These are phyloP conservation scores for Burhinus bistriatus DNA, from an alignment of 2,113 vertebrate species.

Conservation along the genomic window DNA sequence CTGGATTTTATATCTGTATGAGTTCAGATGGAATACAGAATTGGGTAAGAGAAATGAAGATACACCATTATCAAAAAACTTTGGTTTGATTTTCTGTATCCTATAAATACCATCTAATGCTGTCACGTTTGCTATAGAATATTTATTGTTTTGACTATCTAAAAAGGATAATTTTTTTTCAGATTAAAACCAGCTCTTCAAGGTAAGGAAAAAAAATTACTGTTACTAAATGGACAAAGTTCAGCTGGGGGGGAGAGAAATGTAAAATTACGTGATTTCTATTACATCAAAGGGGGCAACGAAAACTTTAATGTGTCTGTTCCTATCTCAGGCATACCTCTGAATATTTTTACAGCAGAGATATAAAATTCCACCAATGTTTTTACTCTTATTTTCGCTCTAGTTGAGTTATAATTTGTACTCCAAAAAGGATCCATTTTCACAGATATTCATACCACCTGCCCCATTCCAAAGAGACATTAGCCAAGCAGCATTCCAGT, in stretches of 20 bases:
- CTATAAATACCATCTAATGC: neutral
- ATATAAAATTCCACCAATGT: neutral
- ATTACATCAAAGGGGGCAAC: neutral
- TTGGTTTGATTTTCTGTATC: neutral
- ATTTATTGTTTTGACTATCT: neutral
- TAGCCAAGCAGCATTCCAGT: slow-evolving; percentile 12
- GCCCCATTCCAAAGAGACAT: neutral
- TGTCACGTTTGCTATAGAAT: neutral
- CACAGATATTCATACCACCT: neutral
- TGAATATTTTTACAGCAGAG: neutral
- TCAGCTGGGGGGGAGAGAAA: neutral
- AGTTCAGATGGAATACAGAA: neutral
- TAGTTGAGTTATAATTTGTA: neutral
- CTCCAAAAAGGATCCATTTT: neutral
- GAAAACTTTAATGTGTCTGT: neutral
- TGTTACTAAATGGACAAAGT: neutral
- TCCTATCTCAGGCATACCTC: neutral
- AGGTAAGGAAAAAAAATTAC: neutral
- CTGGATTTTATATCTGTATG: neutral
- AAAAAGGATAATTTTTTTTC: neutral
- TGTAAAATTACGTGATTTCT: neutral
- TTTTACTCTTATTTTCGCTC: neutral
- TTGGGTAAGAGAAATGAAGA: neutral
- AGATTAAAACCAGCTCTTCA: neutral
- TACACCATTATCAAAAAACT: neutral